These are phyloP conservation scores for Vireo griseus DNA, from an alignment of 2,797 vertebrate genomes.

Conservation along the genomic window DNA sequence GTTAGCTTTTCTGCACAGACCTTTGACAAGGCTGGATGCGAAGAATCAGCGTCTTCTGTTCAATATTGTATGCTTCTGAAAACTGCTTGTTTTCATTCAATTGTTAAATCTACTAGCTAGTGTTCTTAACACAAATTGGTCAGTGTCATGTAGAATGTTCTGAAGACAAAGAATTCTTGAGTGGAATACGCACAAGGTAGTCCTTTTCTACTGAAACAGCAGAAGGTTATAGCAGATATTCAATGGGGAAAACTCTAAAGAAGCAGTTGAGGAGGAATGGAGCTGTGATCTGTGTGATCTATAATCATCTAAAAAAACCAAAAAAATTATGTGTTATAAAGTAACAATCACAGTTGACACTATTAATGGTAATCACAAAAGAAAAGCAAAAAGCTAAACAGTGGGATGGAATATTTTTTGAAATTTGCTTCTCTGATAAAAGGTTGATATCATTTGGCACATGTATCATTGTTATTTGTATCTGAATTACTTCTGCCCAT, in stretches of 20 bases:
- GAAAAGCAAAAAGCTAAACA: not conserved
- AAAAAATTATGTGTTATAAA: not conserved
- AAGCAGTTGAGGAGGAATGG: not conserved
- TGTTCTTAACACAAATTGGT: not conserved
- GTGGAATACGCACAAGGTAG: not conserved
- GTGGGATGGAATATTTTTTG: not conserved
- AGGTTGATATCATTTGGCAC: not conserved
- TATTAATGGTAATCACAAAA: not conserved
- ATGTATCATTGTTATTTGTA: not conserved
- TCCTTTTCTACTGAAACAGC: not conserved
- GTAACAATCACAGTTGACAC: not conserved
- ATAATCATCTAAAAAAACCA: fast-evolving
- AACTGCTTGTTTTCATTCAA: not conserved
- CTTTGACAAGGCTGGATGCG: not conserved
- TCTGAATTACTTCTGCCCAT: not conserved
- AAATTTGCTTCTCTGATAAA: not conserved
- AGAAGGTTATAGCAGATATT: not conserved
- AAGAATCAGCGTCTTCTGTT: not conserved
- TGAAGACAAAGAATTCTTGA: not conserved
- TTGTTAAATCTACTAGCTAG: not conserved
- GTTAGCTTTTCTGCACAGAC: not conserved
- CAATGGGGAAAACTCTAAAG: not conserved
- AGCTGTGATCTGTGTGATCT: not conserved
- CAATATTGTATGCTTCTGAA: not conserved
- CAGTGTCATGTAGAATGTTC: not conserved